These are phyloP conservation scores for Hydrotaea diabolus DNA, from an alignment of 2,888 invertebrate genomes.

Conservation along the genomic window DNA sequence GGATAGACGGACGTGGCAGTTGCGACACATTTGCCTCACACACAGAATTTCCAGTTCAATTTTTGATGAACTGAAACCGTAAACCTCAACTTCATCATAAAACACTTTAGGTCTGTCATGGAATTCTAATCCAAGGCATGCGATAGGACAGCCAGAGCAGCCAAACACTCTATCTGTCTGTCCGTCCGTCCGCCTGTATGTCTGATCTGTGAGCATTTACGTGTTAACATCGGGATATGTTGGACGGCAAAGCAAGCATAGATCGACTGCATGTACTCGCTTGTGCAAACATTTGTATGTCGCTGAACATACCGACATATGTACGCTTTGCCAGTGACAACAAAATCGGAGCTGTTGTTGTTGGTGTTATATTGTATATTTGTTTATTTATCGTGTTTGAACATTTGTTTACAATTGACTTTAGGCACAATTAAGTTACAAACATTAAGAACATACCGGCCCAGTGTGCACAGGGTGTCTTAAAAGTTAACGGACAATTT, in stretches of 20 bases:
- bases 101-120: constrained; percentile 41
- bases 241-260: constrained; percentile 11
- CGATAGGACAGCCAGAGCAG: background rate
- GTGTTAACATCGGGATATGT: constrained; percentile 40
- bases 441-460: constrained; percentile 30
- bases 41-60: constrained; percentile 37
- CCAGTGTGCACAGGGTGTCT: background rate
- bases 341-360: background rate
- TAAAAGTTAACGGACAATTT: background rate
- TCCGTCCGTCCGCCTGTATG: background rate
- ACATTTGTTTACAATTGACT: constrained; percentile 64
- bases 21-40: constrained; percentile 44
- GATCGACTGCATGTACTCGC: background rate
- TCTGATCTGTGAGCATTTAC: constrained; percentile 28
- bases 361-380: background rate
- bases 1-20: constrained; percentile 30
- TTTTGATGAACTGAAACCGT: constrained; percentile 53
- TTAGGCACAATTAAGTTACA: constrained; percentile 64
- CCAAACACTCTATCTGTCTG: background rate
- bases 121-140: constrained; percentile 21
- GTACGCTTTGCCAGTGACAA: background rate
- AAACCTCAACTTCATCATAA: constrained; percentile 52
- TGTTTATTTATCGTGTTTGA: constrained; percentile 54
- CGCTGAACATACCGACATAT: too few species aligned
- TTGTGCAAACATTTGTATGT: background rate